These are phyloP conservation scores for Zaprionus kolodkinae DNA, from an alignment of 1,140 invertebrate species.

Conservation along the genomic window DNA sequence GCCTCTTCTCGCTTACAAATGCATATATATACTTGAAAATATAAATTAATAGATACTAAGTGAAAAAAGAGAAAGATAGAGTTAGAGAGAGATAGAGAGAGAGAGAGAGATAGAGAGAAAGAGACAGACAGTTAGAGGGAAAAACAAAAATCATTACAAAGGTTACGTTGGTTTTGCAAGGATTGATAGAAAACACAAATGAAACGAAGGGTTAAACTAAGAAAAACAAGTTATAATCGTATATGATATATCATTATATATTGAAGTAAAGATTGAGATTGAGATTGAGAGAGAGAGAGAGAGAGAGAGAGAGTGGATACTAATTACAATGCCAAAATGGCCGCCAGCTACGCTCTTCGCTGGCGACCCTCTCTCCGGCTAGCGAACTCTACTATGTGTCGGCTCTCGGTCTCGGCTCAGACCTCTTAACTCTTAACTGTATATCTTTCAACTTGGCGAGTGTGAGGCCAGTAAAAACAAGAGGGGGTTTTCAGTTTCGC, in stretches of 20 bases:
- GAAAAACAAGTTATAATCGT: conserved; percentile 32
- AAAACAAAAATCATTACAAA: conserved; percentile 37
- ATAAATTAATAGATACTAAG: conserved; percentile 1
- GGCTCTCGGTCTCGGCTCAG: neutral
- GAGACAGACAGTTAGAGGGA: conserved; percentile 15
- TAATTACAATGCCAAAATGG: conserved; percentile 43
- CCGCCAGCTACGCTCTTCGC: conserved; percentile 18
- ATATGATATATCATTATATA: conserved; percentile 47
- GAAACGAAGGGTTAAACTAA: conserved; percentile 30
- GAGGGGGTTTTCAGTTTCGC: conserved; percentile 56
- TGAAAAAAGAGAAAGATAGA: conserved; percentile 15
- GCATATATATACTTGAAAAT: conserved; percentile 44
- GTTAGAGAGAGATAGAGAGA: too few relatives aligned
- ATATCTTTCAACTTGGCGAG: conserved; percentile 33
- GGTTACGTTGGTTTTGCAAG: conserved; percentile 24
- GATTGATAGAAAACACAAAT: conserved; percentile 23
- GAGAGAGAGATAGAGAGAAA: conserved; percentile 1
- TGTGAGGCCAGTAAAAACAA: conserved; percentile 71
- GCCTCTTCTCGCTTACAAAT: conserved; percentile 45
- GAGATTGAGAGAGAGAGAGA: too few relatives aligned
- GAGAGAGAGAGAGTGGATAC: conserved; percentile 51
- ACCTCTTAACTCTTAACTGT: conserved; percentile 26
- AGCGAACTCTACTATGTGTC: conserved; percentile 1
- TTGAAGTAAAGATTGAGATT: conserved; percentile 26
- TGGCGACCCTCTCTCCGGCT: conserved; percentile 45